Conservation (phyloP, 2,888 invertebrate species). For the Hypomecis atomaria region DNA sequence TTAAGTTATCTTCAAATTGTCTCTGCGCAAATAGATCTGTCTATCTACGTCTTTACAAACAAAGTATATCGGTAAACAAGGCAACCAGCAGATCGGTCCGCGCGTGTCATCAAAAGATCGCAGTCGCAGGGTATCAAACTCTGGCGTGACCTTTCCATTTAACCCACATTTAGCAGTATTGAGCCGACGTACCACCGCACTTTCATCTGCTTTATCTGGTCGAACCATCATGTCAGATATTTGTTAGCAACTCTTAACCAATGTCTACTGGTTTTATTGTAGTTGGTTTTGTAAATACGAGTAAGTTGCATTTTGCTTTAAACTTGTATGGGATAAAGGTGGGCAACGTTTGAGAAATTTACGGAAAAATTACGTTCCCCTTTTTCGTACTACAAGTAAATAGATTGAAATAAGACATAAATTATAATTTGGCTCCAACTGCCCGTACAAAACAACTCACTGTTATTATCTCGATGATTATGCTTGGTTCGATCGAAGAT, state of each 20-base stretch:
- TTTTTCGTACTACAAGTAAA: too few species aligned
- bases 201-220: slow-evolving; percentile 24
- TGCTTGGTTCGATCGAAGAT: slow-evolving; percentile 1
- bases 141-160: slow-evolving; percentile 34
- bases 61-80: neutral
- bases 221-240: neutral
- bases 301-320: too few species aligned
- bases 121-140: slow-evolving; percentile 33
- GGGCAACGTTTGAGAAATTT: too few species aligned
- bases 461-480: neutral
- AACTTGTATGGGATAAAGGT: too few species aligned
- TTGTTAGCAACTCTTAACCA: neutral
- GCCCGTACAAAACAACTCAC: neutral
- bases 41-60: too few species aligned
- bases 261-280: neutral
- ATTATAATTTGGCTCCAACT: too few species aligned
- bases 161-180: slow-evolving; percentile 36
- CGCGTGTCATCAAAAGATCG: slow-evolving; percentile 13
- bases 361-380: too few species aligned
- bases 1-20: too few species aligned
- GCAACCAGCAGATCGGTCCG: neutral
- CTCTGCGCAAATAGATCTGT: too few species aligned
- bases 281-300: neutral
- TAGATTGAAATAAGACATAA: too few species aligned
- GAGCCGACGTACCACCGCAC: slow-evolving; percentile 27